Evolutionary conservation across 2,797 vertebrate species (phyloP).

Genomic region (Leptodactylus fallax): DNA sequence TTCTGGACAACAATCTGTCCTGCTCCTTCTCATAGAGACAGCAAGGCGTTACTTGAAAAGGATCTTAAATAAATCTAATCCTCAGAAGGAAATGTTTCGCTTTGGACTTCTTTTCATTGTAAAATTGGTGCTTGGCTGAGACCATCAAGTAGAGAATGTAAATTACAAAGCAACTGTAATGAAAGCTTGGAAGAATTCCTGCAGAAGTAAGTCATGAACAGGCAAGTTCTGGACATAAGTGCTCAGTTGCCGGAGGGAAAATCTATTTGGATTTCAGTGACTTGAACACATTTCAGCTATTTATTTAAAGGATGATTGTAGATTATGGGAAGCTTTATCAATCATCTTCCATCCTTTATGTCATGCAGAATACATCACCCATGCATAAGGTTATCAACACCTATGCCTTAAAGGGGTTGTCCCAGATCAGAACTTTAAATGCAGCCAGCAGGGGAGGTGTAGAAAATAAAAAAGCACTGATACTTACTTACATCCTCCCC

Average conservation of each 20-base stretch:
- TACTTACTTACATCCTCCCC: too few species aligned
- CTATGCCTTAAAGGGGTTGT: background rate
- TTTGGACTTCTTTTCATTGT: background rate
- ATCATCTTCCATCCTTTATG: background rate
- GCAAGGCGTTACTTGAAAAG: background rate
- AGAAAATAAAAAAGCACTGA: too few species aligned
- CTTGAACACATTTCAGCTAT: background rate
- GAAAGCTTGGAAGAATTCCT: conserved; percentile 21
- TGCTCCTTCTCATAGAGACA: background rate
- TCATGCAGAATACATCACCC: background rate
- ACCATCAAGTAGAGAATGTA: background rate
- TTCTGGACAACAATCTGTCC: background rate
- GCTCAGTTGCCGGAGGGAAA: background rate
- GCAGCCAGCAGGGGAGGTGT: too few species aligned
- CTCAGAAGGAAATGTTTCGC: background rate
- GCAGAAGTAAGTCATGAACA: background rate
- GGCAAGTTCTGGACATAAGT: conserved; percentile 16
- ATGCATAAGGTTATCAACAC: background rate
- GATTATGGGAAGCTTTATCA: background rate
- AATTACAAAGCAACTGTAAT: background rate
- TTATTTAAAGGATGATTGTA: conserved; percentile 8
- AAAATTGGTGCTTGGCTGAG: background rate
- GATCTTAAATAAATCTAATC: background rate
- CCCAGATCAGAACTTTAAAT: too few species aligned
- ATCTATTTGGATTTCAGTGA: background rate